Percentiles rank a stretch among this genome's conserved stretches.
phyloP scores from a whole-genome alignment of 2,113 vertebrate species.

The Callithrix jacchus region DNA sequence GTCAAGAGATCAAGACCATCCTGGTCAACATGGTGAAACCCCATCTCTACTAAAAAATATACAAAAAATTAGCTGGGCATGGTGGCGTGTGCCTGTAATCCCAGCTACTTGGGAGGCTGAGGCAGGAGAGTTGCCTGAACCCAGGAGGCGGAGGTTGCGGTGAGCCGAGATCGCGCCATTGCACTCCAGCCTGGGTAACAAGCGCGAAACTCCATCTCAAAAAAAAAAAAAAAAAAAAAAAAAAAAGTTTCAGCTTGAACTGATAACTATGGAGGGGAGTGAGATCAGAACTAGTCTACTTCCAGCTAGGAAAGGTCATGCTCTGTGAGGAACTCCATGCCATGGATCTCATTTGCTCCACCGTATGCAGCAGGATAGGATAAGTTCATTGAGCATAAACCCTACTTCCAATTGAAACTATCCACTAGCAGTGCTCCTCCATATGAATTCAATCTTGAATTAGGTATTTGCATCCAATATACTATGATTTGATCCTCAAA shows the following conservation, averaged over 20 bases:
- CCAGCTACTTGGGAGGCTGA: too few species aligned
- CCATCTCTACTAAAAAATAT: too few species aligned
- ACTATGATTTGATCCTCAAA: background rate
- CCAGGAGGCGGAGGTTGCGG: too few species aligned
- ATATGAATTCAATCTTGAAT: background rate
- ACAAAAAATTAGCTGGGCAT: too few species aligned
- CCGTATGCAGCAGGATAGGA: background rate
- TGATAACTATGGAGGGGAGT: background rate
- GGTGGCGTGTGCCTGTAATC: too few species aligned
- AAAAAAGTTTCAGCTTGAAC: background rate
- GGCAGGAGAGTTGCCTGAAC: too few species aligned
- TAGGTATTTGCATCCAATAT: background rate
- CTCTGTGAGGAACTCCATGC: background rate
- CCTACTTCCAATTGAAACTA: background rate
- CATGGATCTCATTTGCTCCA: background rate
- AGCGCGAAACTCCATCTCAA: too few species aligned
- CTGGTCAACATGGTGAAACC: too few species aligned
- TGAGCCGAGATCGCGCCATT: too few species aligned
- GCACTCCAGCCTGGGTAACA: too few species aligned
- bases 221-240: too few species aligned
- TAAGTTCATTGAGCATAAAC: background rate
- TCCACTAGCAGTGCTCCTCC: background rate
- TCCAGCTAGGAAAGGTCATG: background rate
- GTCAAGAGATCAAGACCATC: too few species aligned
- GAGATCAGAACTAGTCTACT: background rate